These are phyloP conservation scores for Meda fulgida DNA, from an alignment of 2,797 vertebrate genomes.

Conservation along the genomic window DNA sequence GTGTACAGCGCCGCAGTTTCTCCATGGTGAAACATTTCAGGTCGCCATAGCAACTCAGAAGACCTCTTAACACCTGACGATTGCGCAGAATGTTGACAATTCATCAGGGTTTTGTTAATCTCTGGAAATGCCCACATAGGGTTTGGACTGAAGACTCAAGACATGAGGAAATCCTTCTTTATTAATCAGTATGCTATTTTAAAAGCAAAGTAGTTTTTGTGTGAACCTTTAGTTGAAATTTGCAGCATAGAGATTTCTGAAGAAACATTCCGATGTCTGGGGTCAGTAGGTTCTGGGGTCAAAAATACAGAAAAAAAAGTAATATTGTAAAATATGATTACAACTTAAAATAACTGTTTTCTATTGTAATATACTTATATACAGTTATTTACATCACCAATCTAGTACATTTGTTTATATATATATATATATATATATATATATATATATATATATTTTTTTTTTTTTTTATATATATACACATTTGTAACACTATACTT, in stretches of 20 bases:
- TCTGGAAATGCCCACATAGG: conserved; percentile 7
- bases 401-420: not conserved
- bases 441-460: no score
- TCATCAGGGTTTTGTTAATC: conserved; percentile 26
- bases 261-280: not conserved
- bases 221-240: not conserved
- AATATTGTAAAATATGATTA: not conserved
- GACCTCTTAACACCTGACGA: conserved; percentile 51
- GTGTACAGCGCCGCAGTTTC: conserved; percentile 42
- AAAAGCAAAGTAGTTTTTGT: not conserved
- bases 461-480: no score
- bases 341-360: not conserved
- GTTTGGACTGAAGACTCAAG: conserved; percentile 2
- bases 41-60: conserved; percentile 65
- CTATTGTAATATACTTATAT: no score
- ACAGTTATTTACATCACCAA: not conserved
- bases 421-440: no score
- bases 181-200: not conserved
- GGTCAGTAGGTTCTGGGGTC: not conserved
- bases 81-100: conserved; percentile 34
- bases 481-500: not conserved
- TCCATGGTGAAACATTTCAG: conserved; percentile 56
- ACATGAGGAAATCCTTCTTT: not conserved
- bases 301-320: not conserved
- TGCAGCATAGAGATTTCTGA: not conserved